Percentiles rank a stretch among this genome's conserved stretches.
phyloP scores from a whole-genome alignment of 2,797 vertebrate species.

The Sebastes matsubarae region DNA sequence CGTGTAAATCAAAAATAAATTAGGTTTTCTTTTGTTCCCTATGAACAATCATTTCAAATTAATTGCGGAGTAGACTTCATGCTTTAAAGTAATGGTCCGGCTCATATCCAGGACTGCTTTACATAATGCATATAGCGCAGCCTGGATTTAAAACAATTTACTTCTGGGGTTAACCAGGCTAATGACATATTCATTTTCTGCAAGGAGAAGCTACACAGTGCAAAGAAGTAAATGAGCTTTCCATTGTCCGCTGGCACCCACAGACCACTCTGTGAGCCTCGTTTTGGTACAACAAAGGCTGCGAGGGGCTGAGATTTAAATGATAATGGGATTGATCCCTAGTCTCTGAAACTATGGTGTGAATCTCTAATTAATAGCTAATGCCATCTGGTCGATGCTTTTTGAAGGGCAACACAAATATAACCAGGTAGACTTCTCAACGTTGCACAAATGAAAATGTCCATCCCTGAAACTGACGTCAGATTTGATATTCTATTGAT shows the following conservation, averaged over 20 bases:
- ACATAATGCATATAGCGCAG: conserved; percentile 61
- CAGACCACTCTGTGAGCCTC: conserved; percentile 33
- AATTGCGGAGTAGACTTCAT: conserved; percentile 56
- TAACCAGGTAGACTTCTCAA: neutral
- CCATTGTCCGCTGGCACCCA: conserved; percentile 58
- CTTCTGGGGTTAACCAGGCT: conserved; percentile 65
- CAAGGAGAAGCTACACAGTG: conserved; percentile 44
- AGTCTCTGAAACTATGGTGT: conserved; percentile 36
- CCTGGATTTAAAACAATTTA: conserved; percentile 73
- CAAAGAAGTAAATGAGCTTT: conserved; percentile 60
- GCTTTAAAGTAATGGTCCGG: conserved; percentile 65
- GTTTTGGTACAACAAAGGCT: conserved; percentile 41
- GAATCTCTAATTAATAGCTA: conserved; percentile 42
- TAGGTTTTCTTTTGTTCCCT: conserved; percentile 74
- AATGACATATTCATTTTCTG: conserved; percentile 74
- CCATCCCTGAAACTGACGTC: neutral
- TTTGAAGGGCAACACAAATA: conserved; percentile 7
- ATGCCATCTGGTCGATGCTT: conserved; percentile 19
- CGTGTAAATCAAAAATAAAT: conserved; percentile 80
- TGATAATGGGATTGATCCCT: conserved; percentile 57
- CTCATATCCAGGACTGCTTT: conserved; percentile 62
- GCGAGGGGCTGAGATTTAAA: conserved; percentile 47
- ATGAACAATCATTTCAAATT: conserved; percentile 75
- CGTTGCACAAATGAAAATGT: neutral
- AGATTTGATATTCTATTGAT: neutral